Conservation (phyloP, 2,797 vertebrate species). For the Hoplostethus mediterraneus region DNA sequence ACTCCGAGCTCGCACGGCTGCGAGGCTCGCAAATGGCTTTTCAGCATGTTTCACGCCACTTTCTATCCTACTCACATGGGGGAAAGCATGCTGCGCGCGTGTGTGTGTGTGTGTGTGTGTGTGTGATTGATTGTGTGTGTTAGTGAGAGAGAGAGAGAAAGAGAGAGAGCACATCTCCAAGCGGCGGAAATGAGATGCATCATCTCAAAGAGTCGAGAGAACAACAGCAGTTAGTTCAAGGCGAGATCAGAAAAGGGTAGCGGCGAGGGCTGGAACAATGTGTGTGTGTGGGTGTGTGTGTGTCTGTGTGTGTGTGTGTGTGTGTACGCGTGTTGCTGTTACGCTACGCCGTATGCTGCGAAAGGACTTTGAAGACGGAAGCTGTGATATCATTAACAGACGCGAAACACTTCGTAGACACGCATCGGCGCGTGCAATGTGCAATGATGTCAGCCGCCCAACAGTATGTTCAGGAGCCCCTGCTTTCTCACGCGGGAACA, state of each 20-base stretch:
- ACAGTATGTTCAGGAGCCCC: conserved; percentile 19
- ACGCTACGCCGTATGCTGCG: background rate
- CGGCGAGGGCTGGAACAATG: background rate
- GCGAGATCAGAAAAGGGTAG: conserved; percentile 8
- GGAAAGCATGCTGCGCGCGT: background rate
- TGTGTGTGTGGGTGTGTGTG: background rate
- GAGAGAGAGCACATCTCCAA: conserved; percentile 12
- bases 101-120: background rate
- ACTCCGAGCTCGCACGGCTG: conserved; percentile 8
- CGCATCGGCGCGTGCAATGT: conserved; percentile 19
- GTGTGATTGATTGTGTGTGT: background rate
- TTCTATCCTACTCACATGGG: conserved; percentile 46
- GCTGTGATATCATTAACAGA: conserved; percentile 56
- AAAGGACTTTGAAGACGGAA: background rate
- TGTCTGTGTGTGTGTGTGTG: background rate
- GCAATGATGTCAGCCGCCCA: conserved; percentile 46
- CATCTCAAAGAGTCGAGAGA: conserved; percentile 7
- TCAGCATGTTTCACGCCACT: conserved; percentile 48
- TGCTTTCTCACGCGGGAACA: conserved; percentile 40
- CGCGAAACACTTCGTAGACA: conserved; percentile 5
- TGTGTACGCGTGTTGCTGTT: background rate
- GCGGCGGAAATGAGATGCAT: conserved; percentile 41
- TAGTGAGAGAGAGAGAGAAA: conserved; percentile 3
- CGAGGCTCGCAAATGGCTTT: conserved; percentile 55
- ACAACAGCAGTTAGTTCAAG: conserved; percentile 30